Percentiles rank a stretch among this genome's conserved stretches.
Evolutionary conservation across 2,888 invertebrate genomes (phyloP).

Genomic region (Synergus japonicus): DNA sequence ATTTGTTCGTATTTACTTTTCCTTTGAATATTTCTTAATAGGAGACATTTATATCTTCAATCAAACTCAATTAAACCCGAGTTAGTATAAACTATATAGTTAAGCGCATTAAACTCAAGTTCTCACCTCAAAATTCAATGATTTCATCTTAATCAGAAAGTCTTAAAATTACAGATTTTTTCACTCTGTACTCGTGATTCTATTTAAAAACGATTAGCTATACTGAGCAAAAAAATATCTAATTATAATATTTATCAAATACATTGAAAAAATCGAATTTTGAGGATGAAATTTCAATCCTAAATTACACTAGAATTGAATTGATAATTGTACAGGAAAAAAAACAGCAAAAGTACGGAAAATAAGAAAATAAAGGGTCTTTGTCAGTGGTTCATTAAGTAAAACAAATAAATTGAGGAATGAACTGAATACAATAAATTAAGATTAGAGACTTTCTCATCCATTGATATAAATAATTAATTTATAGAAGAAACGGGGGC

Average conservation of each 20-base stretch:
- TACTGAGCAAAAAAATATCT: no score
- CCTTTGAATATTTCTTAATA: not conserved
- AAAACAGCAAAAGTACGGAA: not conserved
- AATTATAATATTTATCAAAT: no score
- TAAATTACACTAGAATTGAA: not conserved
- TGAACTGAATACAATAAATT: slow-evolving; percentile 30
- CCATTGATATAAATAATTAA: not conserved
- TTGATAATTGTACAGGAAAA: not conserved
- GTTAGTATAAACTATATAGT: not conserved
- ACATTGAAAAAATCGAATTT: no score
- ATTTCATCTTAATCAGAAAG: no score
- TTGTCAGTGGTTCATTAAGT: not conserved
- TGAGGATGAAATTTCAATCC: no score
- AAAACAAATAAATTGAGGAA: slow-evolving; percentile 13
- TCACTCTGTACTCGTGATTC: no score
- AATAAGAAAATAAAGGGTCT: slow-evolving; percentile 21
- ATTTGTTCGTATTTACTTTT: not conserved
- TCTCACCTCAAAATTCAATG: no score
- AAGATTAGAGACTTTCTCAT: slow-evolving; percentile 12
- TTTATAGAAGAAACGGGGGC: not conserved
- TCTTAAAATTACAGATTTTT: no score
- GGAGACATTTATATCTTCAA: not conserved
- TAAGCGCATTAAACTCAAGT: no score
- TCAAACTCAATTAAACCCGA: not conserved
- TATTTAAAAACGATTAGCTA: no score